Percentiles rank a stretch among this genome's conserved stretches.
These are phyloP conservation scores for Leptodactylus fuscus DNA, from an alignment of 2,113 vertebrate species.

Conservation along the genomic window DNA sequence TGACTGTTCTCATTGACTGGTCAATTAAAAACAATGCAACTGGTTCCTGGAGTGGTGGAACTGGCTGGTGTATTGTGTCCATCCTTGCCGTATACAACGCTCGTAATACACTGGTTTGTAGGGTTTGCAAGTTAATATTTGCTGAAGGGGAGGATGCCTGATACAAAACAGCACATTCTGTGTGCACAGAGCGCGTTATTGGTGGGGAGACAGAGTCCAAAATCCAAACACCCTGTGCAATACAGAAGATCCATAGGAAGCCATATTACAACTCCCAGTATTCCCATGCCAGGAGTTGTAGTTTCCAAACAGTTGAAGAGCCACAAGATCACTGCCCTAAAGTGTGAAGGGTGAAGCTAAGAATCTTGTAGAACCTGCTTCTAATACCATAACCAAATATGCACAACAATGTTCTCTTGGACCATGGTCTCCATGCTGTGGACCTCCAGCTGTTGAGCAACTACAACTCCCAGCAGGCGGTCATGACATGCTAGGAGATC, in stretches of 20 bases:
- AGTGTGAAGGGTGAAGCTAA: too few relatives aligned
- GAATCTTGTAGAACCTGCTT: too few relatives aligned
- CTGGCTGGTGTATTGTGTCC: background rate
- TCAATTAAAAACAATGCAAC: background rate
- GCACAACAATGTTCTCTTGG: too few relatives aligned
- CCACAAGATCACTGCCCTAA: too few relatives aligned
- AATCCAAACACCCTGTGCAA: background rate
- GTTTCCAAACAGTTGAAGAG: too few relatives aligned
- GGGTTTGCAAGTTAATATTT: slow-evolving; percentile 5
- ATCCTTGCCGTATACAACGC: background rate
- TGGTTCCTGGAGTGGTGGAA: background rate
- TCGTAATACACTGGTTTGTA: background rate
- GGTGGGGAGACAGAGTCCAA: background rate
- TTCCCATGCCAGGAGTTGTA: too few relatives aligned
- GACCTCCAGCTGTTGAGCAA: too few relatives aligned
- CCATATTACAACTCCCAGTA: too few relatives aligned
- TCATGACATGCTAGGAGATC: too few relatives aligned
- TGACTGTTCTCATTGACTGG: background rate
- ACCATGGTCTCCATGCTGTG: too few relatives aligned
- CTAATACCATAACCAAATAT: too few relatives aligned
- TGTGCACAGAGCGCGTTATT: background rate
- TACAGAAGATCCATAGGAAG: background rate
- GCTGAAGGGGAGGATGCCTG: background rate
- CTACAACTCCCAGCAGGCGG: too few relatives aligned
- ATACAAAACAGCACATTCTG: background rate